Evolutionary conservation across 2,797 vertebrate genomes (phyloP).

Genomic region (Eremophila alpestris): DNA sequence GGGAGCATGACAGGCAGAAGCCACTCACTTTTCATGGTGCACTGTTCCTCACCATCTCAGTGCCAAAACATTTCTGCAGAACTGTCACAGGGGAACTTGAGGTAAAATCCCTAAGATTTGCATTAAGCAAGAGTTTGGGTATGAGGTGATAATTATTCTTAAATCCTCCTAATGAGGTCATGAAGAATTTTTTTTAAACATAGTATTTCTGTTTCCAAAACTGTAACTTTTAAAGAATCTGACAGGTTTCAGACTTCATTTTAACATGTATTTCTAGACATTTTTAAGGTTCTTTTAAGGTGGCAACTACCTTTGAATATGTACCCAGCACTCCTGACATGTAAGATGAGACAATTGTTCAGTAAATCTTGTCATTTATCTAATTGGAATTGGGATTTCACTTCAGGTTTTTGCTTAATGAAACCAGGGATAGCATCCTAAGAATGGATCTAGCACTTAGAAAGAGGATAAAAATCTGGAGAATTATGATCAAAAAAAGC

Average conservation of each 20-base stretch:
- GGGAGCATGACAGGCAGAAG: neutral
- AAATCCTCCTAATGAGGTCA: neutral
- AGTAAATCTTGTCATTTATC: neutral
- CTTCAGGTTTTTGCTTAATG: neutral
- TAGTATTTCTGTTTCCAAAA: neutral
- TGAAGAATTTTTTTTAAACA: slow-evolving; percentile 4
- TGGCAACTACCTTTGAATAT: neutral
- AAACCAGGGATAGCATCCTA: neutral
- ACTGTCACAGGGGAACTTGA: neutral
- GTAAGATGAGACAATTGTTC: neutral
- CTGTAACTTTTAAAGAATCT: neutral
- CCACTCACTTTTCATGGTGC: neutral
- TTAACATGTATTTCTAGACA: neutral
- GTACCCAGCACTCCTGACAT: neutral
- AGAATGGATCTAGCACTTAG: neutral
- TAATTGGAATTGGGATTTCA: neutral
- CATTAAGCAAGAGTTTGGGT: neutral
- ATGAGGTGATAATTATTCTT: neutral
- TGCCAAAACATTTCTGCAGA: neutral
- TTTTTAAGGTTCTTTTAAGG: neutral
- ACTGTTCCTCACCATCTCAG: neutral
- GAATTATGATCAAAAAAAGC: neutral
- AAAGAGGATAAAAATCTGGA: neutral
- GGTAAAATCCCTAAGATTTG: neutral
- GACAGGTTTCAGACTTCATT: neutral